Evolutionary conservation across 2,113 vertebrate species (phyloP).

Genomic region (Hypanus sabinus): DNA sequence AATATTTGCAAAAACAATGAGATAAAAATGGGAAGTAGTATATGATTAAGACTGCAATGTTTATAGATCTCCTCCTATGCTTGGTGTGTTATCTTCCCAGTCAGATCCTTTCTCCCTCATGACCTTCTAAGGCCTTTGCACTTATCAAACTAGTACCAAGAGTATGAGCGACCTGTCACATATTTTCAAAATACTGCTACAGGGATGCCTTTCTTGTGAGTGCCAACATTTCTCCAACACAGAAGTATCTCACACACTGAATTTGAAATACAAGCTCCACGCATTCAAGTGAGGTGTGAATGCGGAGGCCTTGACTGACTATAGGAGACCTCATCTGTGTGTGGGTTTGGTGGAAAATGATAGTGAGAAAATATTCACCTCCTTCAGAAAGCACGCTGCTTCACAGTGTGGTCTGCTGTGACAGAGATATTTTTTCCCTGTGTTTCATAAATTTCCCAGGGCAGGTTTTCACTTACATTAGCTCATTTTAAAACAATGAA

Average conservation of each 20-base stretch:
- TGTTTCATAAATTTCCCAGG: not conserved
- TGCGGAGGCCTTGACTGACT: slow-evolving; percentile 26
- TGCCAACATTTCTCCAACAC: not conserved
- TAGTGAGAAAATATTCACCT: slow-evolving; percentile 14
- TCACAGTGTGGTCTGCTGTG: not conserved
- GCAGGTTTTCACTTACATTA: not conserved
- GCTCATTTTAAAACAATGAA: not conserved
- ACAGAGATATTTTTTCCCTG: not conserved
- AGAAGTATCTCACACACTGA: not conserved
- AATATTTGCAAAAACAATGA: not conserved
- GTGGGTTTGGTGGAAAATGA: slow-evolving; percentile 22
- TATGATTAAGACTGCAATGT: not conserved
- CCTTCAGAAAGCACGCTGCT: slow-evolving; percentile 6
- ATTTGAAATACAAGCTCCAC: slow-evolving; percentile 15
- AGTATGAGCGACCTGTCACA: not conserved
- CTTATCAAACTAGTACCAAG: not conserved
- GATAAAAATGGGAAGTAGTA: not conserved
- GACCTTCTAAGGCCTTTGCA: not conserved
- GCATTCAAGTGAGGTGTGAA: slow-evolving; percentile 8
- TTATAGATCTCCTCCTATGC: not conserved
- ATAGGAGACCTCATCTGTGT: not conserved
- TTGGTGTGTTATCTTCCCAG: not conserved
- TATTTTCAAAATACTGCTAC: not conserved
- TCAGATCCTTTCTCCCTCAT: not conserved
- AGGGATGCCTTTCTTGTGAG: not conserved